Evolutionary conservation across 1,140 invertebrate genomes (phyloP).

Genomic region (Tetragnatha versicolor): DNA sequence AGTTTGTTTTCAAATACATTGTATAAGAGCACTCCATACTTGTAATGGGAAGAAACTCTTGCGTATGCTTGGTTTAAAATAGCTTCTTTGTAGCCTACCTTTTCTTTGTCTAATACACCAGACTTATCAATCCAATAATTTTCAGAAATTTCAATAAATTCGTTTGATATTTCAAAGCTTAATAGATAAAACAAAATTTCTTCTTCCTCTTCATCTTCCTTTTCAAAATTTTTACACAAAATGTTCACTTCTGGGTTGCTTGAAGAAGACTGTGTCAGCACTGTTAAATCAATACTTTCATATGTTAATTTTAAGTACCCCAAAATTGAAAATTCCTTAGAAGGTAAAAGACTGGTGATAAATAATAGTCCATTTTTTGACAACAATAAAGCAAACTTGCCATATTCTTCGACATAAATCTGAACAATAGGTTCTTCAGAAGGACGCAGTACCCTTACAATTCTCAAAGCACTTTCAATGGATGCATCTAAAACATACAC

Average conservation of each 20-base stretch:
- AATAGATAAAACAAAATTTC: no score
- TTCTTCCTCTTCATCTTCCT: no score
- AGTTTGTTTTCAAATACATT: neutral
- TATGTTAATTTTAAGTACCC: neutral
- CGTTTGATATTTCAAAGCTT: neutral
- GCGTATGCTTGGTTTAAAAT: neutral
- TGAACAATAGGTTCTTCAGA: neutral
- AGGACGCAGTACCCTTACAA: conserved; percentile 1
- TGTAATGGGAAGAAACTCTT: neutral
- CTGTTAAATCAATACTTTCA: no score
- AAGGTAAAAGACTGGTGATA: conserved; percentile 4
- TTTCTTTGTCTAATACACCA: neutral
- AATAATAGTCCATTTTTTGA: neutral
- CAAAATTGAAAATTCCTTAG: neutral
- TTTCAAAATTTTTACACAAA: no score
- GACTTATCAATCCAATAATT: conserved; percentile 37
- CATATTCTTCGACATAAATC: neutral
- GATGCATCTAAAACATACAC: conserved; percentile 16
- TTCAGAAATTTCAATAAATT: neutral
- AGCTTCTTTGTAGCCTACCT: neutral
- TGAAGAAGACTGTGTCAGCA: no score
- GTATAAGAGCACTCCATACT: neutral
- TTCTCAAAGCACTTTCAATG: neutral
- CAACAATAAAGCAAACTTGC: conserved; percentile 1
- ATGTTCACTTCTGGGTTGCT: no score